Conservation (phyloP, 2,888 invertebrate species). For the Andrena camellia region DNA sequence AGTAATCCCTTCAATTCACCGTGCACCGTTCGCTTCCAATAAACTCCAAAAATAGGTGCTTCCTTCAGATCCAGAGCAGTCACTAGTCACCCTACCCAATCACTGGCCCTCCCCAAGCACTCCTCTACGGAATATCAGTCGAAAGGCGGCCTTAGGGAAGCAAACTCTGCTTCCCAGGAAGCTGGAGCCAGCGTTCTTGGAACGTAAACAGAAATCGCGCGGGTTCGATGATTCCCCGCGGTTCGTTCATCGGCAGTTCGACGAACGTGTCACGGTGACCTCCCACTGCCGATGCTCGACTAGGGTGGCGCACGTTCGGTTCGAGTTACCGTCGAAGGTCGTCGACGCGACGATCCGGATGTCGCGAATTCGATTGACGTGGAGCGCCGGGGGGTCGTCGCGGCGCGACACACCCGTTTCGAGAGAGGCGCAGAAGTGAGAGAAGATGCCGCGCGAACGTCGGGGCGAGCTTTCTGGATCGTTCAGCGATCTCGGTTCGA, state of each 20-base stretch:
- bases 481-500: slow-evolving; percentile 51
- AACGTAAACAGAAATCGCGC: slow-evolving; percentile 32
- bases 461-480: slow-evolving; percentile 1
- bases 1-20: neutral
- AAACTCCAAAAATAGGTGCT: no score
- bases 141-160: neutral
- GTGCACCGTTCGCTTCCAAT: neutral
- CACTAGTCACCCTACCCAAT: neutral
- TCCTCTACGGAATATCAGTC: neutral
- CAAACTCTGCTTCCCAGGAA: neutral
- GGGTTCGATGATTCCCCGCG: slow-evolving; percentile 8
- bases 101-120: neutral
- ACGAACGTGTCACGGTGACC: neutral
- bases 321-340: slow-evolving; percentile 1
- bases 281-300: neutral
- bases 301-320: neutral
- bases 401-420: neutral
- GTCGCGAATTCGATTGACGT: neutral
- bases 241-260: neutral
- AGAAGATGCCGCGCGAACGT: slow-evolving; percentile 1
- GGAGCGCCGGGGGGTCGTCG: neutral
- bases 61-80: no score
- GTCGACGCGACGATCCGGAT: neutral
- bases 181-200: neutral
- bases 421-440: neutral